phyloP scores from a whole-genome alignment of 2,888 invertebrate genomes.

The Hesperia comma region DNA sequence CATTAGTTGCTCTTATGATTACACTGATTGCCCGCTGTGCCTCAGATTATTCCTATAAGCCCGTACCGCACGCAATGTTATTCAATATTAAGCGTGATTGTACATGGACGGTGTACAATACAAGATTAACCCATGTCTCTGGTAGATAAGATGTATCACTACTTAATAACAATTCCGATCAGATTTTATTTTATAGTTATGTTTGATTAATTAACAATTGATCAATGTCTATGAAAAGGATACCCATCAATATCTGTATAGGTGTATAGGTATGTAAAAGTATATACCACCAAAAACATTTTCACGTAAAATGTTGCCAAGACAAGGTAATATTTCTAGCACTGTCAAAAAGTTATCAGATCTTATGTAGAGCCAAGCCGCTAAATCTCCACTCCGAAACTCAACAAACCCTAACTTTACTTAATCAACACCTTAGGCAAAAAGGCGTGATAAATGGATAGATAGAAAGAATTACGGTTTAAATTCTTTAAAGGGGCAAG shows the following conservation, averaged over 20 bases:
- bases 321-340: too few relatives aligned
- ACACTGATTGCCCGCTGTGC: slow-evolving; percentile 22
- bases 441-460: too few relatives aligned
- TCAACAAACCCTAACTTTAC: too few relatives aligned
- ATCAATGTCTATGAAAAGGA: background rate
- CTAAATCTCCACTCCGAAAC: too few relatives aligned
- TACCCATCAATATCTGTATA: background rate
- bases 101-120: slow-evolving; percentile 27
- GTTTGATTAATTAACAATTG: background rate
- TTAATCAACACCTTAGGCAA: too few relatives aligned
- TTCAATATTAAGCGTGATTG: slow-evolving; percentile 26
- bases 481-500: too few relatives aligned
- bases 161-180: slow-evolving; percentile 9
- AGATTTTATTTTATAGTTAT: background rate
- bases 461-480: too few relatives aligned
- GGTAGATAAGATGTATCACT: slow-evolving; percentile 9
- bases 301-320: too few relatives aligned
- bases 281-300: too few relatives aligned
- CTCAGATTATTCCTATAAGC: slow-evolving; percentile 25
- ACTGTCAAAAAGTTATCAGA: too few relatives aligned
- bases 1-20: slow-evolving; percentile 19
- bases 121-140: slow-evolving; percentile 16
- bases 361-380: too few relatives aligned
- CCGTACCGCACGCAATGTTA: slow-evolving; percentile 31
- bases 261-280: too few relatives aligned